These are phyloP conservation scores for Ferdinandea cuprea DNA, from an alignment of 2,888 invertebrate genomes.

Conservation along the genomic window DNA sequence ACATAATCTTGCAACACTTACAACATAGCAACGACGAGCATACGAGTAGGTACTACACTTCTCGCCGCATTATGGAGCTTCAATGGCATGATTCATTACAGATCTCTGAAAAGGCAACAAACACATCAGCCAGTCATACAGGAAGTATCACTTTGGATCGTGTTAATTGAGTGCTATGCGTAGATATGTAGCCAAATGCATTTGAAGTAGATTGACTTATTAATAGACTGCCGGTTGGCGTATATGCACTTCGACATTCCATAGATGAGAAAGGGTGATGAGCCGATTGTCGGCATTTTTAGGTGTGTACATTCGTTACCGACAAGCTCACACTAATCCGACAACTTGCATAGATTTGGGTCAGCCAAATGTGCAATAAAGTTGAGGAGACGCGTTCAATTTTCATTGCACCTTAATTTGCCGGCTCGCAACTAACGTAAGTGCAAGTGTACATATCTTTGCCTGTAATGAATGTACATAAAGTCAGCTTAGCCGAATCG, in stretches of 20 bases:
- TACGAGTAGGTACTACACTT: too few relatives aligned
- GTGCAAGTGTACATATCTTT: too few relatives aligned
- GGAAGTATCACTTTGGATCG: constrained; percentile 60
- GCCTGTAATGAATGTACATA: constrained; percentile 12
- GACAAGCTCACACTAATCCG: neutral
- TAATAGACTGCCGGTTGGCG: constrained; percentile 51
- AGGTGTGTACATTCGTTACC: neutral
- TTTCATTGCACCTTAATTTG: constrained; percentile 47
- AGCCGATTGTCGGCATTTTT: neutral
- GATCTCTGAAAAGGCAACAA: constrained; percentile 24
- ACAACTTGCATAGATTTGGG: constrained; percentile 20
- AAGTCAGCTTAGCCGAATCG: constrained; percentile 15
- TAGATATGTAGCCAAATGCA: constrained; percentile 36
- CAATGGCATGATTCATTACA: neutral
- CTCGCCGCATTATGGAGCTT: neutral
- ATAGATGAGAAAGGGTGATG: constrained; percentile 17
- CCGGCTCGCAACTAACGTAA: constrained; percentile 14
- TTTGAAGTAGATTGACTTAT: constrained; percentile 54
- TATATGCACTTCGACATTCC: constrained; percentile 42
- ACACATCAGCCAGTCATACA: constrained; percentile 34
- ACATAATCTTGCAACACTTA: constrained; percentile 7
- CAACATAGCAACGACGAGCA: neutral
- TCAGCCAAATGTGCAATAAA: constrained; percentile 42
- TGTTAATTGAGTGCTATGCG: constrained; percentile 56
- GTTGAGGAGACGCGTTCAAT: constrained; percentile 32